These are phyloP conservation scores for Aulostomus chinensis DNA, from an alignment of 2,797 vertebrate species.

Conservation along the genomic window DNA sequence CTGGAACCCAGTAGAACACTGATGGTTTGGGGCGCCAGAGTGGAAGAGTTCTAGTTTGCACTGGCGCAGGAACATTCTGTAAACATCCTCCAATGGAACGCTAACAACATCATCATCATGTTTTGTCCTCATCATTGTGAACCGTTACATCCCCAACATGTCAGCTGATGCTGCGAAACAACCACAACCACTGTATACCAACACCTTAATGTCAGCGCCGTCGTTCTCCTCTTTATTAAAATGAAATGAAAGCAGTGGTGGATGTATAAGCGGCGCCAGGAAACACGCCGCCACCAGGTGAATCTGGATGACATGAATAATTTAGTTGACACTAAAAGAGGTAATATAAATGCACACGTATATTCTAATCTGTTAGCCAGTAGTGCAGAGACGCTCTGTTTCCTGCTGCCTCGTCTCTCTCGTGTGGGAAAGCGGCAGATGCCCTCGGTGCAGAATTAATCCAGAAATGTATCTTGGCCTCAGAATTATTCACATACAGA, in stretches of 20 bases:
- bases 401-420: slow-evolving; percentile 46
- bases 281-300: slow-evolving; percentile 71
- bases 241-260: slow-evolving; percentile 67
- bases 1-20: too few relatives aligned
- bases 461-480: slow-evolving; percentile 66
- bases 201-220: slow-evolving; percentile 59
- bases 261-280: slow-evolving; percentile 63
- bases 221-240: slow-evolving; percentile 71
- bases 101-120: slow-evolving; percentile 51
- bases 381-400: slow-evolving; percentile 61
- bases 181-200: slow-evolving; percentile 54
- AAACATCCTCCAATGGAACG: too few relatives aligned
- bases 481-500: slow-evolving; percentile 77
- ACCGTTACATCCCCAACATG: slow-evolving; percentile 40
- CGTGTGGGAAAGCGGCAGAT: slow-evolving; percentile 47
- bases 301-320: slow-evolving; percentile 83
- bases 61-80: too few relatives aligned
- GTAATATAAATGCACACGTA: slow-evolving; percentile 87
- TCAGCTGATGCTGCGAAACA: slow-evolving; percentile 61
- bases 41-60: too few relatives aligned
- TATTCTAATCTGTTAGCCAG: slow-evolving; percentile 77
- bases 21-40: too few relatives aligned
- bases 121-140: slow-evolving; percentile 64
- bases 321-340: slow-evolving; percentile 82
- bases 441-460: slow-evolving; percentile 72